Conservation (phyloP, 2,888 invertebrate genomes). For the Drosophila barbarae region DNA sequence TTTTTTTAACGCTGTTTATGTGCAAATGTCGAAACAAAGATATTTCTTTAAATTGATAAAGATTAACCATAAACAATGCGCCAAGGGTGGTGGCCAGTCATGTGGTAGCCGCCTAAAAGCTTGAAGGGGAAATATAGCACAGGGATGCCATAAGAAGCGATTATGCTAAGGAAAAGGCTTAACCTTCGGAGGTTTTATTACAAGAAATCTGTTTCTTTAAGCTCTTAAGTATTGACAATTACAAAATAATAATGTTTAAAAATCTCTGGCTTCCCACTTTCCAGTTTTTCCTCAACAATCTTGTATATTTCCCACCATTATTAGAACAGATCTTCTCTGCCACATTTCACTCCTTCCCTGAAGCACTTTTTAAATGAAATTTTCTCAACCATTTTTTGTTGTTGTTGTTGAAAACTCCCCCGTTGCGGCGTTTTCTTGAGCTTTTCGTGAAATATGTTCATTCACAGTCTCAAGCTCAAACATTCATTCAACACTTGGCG, state of each 20-base stretch:
- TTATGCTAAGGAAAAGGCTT: too few species aligned
- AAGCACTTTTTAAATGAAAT: constrained; percentile 16
- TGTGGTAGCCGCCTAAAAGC: constrained; percentile 14
- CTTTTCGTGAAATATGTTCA: constrained; percentile 47
- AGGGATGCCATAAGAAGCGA: not conserved
- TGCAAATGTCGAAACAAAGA: constrained; percentile 76
- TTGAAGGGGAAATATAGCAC: not conserved
- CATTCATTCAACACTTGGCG: constrained; percentile 55
- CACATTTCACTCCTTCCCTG: not conserved
- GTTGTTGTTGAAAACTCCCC: not conserved
- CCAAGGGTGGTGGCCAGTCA: constrained; percentile 27
- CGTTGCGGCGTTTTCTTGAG: constrained; percentile 11
- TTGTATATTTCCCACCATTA: not conserved
- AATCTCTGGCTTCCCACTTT: too few species aligned
- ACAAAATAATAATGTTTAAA: not conserved
- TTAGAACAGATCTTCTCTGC: not conserved
- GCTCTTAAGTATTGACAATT: not conserved
- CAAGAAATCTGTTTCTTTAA: too few species aligned
- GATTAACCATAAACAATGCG: constrained; percentile 71
- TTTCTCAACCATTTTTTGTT: constrained; percentile 27
- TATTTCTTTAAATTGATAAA: constrained; percentile 75
- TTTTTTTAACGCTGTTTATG: constrained; percentile 69
- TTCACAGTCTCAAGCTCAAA: constrained; percentile 43
- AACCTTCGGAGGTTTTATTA: too few species aligned
- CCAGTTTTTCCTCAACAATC: not conserved